These are phyloP conservation scores for Aelia acuminata DNA, from an alignment of 2,888 invertebrate species.

Conservation along the genomic window DNA sequence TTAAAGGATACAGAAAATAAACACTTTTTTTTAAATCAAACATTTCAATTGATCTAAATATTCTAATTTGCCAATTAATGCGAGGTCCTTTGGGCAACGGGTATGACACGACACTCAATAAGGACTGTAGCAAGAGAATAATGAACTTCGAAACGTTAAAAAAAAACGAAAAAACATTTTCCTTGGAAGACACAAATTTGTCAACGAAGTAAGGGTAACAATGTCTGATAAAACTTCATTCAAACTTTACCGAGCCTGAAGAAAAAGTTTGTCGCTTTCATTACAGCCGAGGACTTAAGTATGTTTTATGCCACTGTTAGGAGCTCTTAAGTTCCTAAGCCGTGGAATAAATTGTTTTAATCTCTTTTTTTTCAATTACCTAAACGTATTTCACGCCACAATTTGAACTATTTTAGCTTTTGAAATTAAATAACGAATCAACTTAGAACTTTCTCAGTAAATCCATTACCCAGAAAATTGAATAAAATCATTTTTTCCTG, in stretches of 20 bases:
- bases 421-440: background rate
- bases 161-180: background rate
- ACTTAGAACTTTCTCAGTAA: background rate
- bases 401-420: background rate
- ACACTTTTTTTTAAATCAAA: no score
- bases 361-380: slow-evolving; percentile 40
- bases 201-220: background rate
- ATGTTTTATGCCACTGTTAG: slow-evolving; percentile 48
- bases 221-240: slow-evolving; percentile 15
- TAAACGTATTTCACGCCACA: slow-evolving; percentile 36
- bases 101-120: no score
- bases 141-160: background rate
- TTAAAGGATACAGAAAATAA: no score
- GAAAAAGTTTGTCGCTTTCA: slow-evolving; percentile 48
- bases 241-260: slow-evolving; percentile 2
- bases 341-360: slow-evolving; percentile 41
- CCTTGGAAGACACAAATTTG: background rate
- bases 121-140: background rate
- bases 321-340: slow-evolving; percentile 44
- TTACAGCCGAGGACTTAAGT: slow-evolving; percentile 29
- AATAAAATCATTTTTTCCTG: background rate
- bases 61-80: no score
- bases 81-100: no score
- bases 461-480: background rate
- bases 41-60: no score